Conservation (phyloP, 2,888 invertebrate genomes). For the Parnassius apollo region DNA sequence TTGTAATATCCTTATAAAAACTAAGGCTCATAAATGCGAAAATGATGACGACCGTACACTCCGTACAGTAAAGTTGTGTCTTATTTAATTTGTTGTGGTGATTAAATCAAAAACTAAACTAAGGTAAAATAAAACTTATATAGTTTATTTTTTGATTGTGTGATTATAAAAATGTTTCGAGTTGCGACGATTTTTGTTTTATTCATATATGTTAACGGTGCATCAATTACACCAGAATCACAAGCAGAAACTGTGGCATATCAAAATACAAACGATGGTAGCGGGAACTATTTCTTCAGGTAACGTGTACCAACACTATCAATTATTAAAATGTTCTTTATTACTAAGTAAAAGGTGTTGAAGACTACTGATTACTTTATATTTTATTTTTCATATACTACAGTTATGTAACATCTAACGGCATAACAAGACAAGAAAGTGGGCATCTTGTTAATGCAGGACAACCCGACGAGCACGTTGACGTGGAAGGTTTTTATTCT, state of each 20-base stretch:
- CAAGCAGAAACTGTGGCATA: constrained; percentile 8
- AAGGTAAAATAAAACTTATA: no score
- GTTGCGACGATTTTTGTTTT: constrained; percentile 2
- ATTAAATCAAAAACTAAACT: neutral
- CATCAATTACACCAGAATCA: neutral
- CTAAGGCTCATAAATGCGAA: neutral
- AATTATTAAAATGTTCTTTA: neutral
- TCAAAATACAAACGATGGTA: constrained; percentile 22
- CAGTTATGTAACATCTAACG: constrained; percentile 67
- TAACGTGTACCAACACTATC: constrained; percentile 22
- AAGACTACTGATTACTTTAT: no score
- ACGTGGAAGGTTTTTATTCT: constrained; percentile 74
- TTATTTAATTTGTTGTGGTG: neutral
- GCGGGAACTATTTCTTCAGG: constrained; percentile 40
- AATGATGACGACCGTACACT: constrained; percentile 1
- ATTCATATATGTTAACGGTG: neutral
- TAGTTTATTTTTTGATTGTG: no score
- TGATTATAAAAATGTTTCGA: constrained; percentile 5
- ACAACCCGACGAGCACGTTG: constrained; percentile 70
- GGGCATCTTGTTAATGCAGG: constrained; percentile 75
- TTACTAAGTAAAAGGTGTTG: no score
- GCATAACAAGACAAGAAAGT: constrained; percentile 71
- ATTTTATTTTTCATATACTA: neutral
- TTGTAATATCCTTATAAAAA: constrained; percentile 13
- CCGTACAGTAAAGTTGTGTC: constrained; percentile 9